Percentiles rank a stretch among this genome's conserved stretches.
Conservation (phyloP, 2,797 vertebrate genomes). For the Coendou prehensilis region DNA sequence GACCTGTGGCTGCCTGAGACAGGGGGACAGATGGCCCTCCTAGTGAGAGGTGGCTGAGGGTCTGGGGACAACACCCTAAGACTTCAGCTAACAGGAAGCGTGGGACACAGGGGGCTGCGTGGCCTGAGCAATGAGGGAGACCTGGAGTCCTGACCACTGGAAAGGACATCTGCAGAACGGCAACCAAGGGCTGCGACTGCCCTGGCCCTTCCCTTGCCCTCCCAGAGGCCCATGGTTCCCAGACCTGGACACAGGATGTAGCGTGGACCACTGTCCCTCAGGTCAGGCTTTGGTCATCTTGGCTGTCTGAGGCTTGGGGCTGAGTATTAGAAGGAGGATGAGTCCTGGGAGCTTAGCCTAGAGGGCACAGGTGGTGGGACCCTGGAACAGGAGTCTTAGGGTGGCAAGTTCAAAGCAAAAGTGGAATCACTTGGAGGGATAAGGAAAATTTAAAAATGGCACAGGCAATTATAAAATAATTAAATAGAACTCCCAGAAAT, state of each 20-base stretch:
- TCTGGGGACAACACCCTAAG: not conserved
- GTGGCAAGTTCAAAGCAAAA: not conserved
- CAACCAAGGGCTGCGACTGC: not conserved
- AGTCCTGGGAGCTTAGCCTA: not conserved
- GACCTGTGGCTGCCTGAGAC: not conserved
- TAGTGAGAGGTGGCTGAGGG: not conserved
- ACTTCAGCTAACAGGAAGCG: not conserved
- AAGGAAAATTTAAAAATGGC: not conserved
- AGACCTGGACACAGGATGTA: not conserved
- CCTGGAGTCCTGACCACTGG: not conserved
- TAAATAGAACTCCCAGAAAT: not conserved
- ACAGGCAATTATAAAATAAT: not conserved
- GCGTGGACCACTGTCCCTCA: not conserved
- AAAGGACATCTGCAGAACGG: not conserved
- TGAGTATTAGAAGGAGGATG: not conserved
- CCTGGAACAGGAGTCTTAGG: too few species aligned
- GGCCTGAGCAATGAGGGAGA: not conserved
- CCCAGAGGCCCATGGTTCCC: not conserved
- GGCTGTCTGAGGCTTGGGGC: not conserved
- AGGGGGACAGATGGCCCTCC: not conserved
- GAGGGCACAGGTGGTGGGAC: not conserved
- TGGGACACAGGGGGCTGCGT: not conserved
- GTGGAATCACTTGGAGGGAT: not conserved
- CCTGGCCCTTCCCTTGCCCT: not conserved
- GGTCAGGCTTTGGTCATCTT: not conserved